Evolutionary conservation across 2,797 vertebrate genomes (phyloP).

Genomic region (Nyctalus aviator): DNA sequence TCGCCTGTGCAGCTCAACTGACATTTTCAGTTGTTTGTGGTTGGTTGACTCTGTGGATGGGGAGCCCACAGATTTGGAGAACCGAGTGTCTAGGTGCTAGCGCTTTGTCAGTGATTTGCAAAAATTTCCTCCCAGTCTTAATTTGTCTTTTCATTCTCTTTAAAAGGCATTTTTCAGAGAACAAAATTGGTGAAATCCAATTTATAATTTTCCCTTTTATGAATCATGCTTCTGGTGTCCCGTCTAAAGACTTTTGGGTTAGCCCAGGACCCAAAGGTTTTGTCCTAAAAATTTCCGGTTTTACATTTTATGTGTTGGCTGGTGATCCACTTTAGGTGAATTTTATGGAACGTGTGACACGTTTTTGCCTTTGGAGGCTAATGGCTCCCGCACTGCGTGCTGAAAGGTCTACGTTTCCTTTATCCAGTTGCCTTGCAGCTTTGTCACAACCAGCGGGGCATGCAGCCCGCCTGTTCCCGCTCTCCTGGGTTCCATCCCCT

Average conservation of each 20-base stretch:
- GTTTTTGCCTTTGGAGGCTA: neutral
- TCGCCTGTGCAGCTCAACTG: too few relatives aligned
- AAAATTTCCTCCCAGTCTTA: neutral
- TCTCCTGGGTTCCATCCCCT: too few relatives aligned
- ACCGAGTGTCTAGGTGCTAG: neutral
- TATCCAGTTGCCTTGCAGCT: neutral
- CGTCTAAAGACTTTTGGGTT: neutral
- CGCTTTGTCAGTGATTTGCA: neutral
- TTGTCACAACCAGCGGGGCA: neutral
- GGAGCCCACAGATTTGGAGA: neutral
- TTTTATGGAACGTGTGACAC: neutral
- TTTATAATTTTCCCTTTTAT: neutral
- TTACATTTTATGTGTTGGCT: neutral
- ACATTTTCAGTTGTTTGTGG: neutral
- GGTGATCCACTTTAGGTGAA: neutral
- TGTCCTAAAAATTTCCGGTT: neutral
- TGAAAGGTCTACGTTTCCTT: neutral
- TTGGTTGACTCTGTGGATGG: neutral
- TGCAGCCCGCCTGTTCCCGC: too few relatives aligned
- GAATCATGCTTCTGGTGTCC: neutral
- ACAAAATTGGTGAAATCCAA: neutral
- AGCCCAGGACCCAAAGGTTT: neutral
- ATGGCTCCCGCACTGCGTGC: neutral
- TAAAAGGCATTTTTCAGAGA: neutral
- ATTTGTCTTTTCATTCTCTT: neutral